Evolutionary conservation across 2,797 vertebrate species (phyloP).

Genomic region (Nasua narica): DNA sequence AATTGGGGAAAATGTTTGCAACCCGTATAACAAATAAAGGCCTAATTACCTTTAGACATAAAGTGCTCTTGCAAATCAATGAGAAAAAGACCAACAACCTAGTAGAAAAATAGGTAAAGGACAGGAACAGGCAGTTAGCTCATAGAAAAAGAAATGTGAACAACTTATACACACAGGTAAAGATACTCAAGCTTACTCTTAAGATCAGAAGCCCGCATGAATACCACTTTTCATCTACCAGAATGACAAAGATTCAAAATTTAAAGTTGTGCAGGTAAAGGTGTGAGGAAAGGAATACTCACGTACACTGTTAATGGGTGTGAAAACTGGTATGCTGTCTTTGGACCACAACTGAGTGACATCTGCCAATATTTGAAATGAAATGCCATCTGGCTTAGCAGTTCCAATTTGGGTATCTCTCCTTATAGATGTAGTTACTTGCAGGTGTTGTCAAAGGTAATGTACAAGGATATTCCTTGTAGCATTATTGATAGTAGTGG

Average conservation of each 20-base stretch:
- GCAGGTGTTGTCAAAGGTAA: not conserved
- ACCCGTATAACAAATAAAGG: not conserved
- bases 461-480: not conserved
- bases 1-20: not conserved
- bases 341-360: not conserved
- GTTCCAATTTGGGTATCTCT: not conserved
- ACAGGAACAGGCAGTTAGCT: not conserved
- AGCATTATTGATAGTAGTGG: not conserved
- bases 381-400: not conserved
- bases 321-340: not conserved
- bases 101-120: slow-evolving; percentile 12
- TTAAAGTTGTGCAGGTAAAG: not conserved
- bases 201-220: not conserved
- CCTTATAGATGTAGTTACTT: not conserved
- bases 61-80: not conserved
- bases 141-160: not conserved
- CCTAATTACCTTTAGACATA: not conserved
- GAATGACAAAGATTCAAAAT: not conserved
- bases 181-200: not conserved
- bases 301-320: not conserved
- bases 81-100: not conserved
- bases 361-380: slow-evolving; percentile 3
- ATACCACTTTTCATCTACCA: not conserved
- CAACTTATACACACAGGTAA: not conserved
- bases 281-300: not conserved